Evolutionary conservation across 1,140 invertebrate species (phyloP).

Genomic region (Telenomus remus): DNA sequence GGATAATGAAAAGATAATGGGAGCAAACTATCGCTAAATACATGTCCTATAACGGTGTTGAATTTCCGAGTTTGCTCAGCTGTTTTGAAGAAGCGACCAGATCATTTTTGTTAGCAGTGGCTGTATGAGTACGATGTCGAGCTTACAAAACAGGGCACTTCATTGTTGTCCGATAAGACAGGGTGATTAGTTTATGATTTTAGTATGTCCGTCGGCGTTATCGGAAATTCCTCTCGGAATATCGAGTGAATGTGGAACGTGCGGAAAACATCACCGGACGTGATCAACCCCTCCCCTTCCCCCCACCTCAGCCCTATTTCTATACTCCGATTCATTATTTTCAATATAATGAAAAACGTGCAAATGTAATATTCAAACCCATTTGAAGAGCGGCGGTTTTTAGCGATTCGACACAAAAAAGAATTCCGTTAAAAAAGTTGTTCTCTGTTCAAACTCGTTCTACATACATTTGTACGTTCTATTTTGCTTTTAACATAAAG

Average conservation of each 20-base stretch:
- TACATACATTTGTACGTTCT: conserved; percentile 1
- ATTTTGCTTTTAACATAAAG: too few species aligned
- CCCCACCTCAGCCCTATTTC: not conserved
- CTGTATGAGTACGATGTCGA: conserved; percentile 13
- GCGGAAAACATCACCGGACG: too few species aligned
- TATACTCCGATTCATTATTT: conserved; percentile 36
- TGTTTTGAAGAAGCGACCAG: not conserved
- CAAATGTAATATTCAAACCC: conserved; percentile 23
- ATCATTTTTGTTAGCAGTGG: conserved; percentile 13
- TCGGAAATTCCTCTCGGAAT: conserved; percentile 34
- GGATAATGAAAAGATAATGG: too few species aligned
- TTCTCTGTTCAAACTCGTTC: conserved; percentile 1
- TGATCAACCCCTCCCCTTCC: too few species aligned
- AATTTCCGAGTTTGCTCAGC: conserved; percentile 15
- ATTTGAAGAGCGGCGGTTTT: conserved; percentile 3
- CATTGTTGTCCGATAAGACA: conserved; percentile 28
- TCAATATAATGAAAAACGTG: conserved; percentile 21
- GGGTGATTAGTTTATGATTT: conserved; percentile 38
- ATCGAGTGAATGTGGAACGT: conserved; percentile 15
- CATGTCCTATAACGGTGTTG: not conserved
- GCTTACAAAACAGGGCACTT: conserved; percentile 31
- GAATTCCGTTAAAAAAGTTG: too few species aligned
- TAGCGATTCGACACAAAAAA: conserved; percentile 12
- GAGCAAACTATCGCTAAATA: too few species aligned
- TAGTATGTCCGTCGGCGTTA: conserved; percentile 5